Evolutionary conservation across 2,888 invertebrate genomes (phyloP), one percentile per base, ranked within the genome.

Genomic region (Drosophila mayaguana): DNA sequence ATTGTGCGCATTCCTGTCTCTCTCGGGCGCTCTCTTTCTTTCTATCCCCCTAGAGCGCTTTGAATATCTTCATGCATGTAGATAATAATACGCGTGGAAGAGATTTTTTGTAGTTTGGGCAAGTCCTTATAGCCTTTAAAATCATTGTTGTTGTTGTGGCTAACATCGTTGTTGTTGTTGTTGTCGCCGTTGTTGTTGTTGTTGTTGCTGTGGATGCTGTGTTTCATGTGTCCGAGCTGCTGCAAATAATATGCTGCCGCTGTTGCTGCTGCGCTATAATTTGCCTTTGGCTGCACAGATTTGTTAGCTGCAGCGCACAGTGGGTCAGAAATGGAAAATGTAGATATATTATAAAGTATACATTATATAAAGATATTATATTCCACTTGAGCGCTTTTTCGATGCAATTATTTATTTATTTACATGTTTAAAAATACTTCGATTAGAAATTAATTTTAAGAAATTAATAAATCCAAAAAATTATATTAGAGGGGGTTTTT

Each of bases 191-290:
- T 63, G 54, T 61, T 67, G 60, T 34, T 63, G 63, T 50, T 57
- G 34, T 51, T 25, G 38, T 43, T 53, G 55, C 61, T 45, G 20
- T 68, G 18, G 56, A 53, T 61, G 69, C 71, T 64, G 74, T 69
- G 66, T 72, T 78, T 72, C 64, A 75, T 83, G 69, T 79, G 75
- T 70, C 56, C 67, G 66, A 66, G 56, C 65, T 70, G 66, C 81
- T 84, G 88, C 81, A 85, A 87, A 84, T 85, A 84, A 89, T 87
- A 72, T 81, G 76, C 75, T 72, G 64, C 81, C 81, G 87, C 81
- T 78, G 87, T 79, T 78, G 79, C 77, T 80, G 71, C 64, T 46
- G 51, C 75, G 63, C 59, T 75, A 62, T 80, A 89, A 88, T 89
- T 84, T 89, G 74, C 80, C 73, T 63, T 70, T 66, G 72, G 75